Evolutionary conservation across 2,113 vertebrate species (phyloP).

Genomic region (Labeo catla): DNA sequence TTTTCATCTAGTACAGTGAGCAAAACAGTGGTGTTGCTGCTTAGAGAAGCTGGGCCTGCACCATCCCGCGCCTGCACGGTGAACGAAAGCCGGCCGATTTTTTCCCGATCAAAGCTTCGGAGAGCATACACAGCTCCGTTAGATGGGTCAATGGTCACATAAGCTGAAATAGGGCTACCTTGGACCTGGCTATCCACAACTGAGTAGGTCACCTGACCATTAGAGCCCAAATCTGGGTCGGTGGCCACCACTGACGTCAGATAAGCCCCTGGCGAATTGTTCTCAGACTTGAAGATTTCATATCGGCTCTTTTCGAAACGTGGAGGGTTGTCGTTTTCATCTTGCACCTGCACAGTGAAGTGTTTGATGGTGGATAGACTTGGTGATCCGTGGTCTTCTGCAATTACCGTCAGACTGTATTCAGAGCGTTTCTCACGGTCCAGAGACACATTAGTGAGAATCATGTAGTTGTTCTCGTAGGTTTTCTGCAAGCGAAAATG

Average conservation of each 20-base stretch:
- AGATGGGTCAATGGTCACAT: constrained; percentile 94
- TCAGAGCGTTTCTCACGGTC: constrained; percentile 95
- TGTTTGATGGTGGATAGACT: constrained; percentile 94
- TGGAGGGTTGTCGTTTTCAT: constrained; percentile 97
- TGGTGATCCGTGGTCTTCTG: constrained; percentile 90
- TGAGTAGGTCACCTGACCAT: constrained; percentile 94
- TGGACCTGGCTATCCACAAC: constrained; percentile 85
- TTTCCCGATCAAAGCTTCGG: constrained; percentile 92
- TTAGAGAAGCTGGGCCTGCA: constrained; percentile 63
- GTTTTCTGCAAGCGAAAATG: constrained; percentile 96
- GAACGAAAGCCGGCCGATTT: constrained; percentile 88
- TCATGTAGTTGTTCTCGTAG: constrained; percentile 95
- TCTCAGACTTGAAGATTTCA: constrained; percentile 93
- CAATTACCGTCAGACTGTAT: constrained; percentile 94
- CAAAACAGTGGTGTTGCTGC: constrained; percentile 86
- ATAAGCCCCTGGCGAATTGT: constrained; percentile 93
- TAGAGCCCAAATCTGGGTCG: constrained; percentile 92
- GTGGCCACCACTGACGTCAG: constrained; percentile 90
- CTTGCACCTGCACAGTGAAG: constrained; percentile 92
- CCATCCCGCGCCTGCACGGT: constrained; percentile 90
- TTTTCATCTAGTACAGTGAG: constrained; percentile 94
- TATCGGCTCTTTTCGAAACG: constrained; percentile 92
- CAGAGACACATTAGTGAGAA: constrained; percentile 91
- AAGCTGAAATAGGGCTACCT: constrained; percentile 88
- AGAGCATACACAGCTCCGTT: constrained; percentile 93